Evolutionary conservation across 2,797 vertebrate genomes (phyloP), one percentile per base, ranked within the genome.

Genomic region (Lacerta agilis): DNA sequence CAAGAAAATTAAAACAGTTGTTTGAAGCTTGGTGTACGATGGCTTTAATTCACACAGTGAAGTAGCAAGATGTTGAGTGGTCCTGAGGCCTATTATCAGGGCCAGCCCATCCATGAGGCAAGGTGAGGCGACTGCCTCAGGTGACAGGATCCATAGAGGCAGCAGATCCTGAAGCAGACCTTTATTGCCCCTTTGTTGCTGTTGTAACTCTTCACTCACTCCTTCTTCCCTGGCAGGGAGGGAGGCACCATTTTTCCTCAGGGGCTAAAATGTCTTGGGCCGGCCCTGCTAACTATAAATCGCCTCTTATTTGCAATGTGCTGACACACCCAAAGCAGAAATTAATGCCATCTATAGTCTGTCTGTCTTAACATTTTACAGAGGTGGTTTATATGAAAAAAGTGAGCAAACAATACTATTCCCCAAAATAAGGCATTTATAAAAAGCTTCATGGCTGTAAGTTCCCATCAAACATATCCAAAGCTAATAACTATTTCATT

Each of bases 1-100:
- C 58, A 94, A 87, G 2, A n/a, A 91, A 10, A 88, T 77, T 91
- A 89, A 91, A 55, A 90, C 18, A 93, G 18, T 78, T 64, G 78
- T 91, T 58, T 23, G 71, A 23, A 77, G 23, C 72, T 77, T 78
- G 86, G 8, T 87, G 23, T 66, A 90, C 45, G 83, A 90, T 2
- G 2, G 5, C 0, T 15, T 67, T 82, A 64, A 25, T 88, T 73
- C 41, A 69, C 72, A 64, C 36, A 10, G 49, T 1, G 23, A n/a
- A 43, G 11, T 15, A 41, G 15, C 9, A 55, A 27, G 72, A 9
- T 58, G 17, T 4, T 45, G 15, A n/a, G 25, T 18, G 10, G 13
- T 41, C 29, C 8, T 27, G 66, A 88, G n/a, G 18, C 18, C 18
- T 84, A 5, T 18, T 69, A 33, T 23, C 3, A 6, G 49, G 49